These are phyloP conservation scores for Onychomys torridus DNA, from an alignment of 2,797 vertebrate genomes.

Conservation along the genomic window DNA sequence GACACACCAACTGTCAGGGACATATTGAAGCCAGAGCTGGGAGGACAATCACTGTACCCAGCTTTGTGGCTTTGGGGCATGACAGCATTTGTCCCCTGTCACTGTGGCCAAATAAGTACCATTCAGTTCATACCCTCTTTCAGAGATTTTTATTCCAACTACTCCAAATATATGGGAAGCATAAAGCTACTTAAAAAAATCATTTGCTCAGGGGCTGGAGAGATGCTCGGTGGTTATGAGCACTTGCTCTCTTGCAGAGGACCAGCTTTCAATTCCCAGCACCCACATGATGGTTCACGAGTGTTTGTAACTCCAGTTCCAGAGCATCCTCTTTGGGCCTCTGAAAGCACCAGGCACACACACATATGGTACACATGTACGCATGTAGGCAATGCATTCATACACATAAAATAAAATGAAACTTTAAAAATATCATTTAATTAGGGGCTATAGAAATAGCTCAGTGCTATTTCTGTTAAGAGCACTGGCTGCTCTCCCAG, in stretches of 20 bases:
- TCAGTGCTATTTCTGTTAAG: background rate
- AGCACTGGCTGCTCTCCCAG: background rate
- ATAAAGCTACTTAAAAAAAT: background rate
- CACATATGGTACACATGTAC: background rate
- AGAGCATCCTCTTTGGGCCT: background rate
- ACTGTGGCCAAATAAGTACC: background rate
- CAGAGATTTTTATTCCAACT: background rate
- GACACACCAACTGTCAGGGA: background rate
- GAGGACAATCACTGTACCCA: background rate
- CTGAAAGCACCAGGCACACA: background rate
- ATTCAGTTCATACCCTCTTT: background rate
- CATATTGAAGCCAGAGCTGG: background rate
- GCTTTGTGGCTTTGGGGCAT: background rate
- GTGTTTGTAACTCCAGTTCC: background rate
- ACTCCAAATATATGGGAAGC: background rate
- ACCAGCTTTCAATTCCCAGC: background rate
- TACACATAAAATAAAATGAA: background rate
- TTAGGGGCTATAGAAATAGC: background rate
- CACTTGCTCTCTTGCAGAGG: background rate
- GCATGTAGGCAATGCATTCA: background rate
- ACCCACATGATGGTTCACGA: background rate
- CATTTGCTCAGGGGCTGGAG: background rate
- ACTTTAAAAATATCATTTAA: background rate
- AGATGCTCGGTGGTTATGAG: background rate
- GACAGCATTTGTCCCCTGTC: background rate